phyloP scores from a whole-genome alignment of 1,140 invertebrate genomes.

The Euwallacea fornicatus region DNA sequence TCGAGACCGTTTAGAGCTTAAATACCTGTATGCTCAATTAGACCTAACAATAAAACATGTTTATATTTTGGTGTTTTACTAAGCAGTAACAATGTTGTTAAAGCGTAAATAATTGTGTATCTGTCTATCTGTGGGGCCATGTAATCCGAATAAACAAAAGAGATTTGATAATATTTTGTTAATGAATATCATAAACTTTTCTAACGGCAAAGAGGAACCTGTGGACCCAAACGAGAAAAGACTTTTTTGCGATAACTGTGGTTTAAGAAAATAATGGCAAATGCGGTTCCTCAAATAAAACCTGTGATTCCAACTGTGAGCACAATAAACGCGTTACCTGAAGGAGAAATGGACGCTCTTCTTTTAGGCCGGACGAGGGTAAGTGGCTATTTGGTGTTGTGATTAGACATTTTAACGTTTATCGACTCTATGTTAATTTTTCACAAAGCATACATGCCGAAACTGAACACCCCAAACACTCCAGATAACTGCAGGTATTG shows the following conservation, averaged over 20 bases:
- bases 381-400: constrained; percentile 53
- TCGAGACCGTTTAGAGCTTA: constrained; percentile 39
- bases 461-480: too few species aligned
- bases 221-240: neutral
- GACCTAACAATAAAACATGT: constrained; percentile 42
- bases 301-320: constrained; percentile 54
- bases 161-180: constrained; percentile 4
- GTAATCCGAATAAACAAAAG: constrained; percentile 3
- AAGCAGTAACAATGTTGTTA: constrained; percentile 5
- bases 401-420: neutral
- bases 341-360: constrained; percentile 74
- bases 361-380: constrained; percentile 73
- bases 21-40: constrained; percentile 48
- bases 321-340: constrained; percentile 57
- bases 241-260: neutral
- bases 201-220: neutral
- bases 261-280: constrained; percentile 44
- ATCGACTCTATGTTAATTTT: too few species aligned
- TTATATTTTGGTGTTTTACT: constrained; percentile 42
- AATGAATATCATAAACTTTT: constrained; percentile 13
- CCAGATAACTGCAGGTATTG: too few species aligned
- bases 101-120: neutral
- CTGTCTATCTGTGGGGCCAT: constrained; percentile 29
- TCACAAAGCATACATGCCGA: too few species aligned
- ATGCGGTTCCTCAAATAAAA: constrained; percentile 47